These are phyloP conservation scores for Sebastes miniatus DNA, from an alignment of 2,797 vertebrate species.

Conservation along the genomic window DNA sequence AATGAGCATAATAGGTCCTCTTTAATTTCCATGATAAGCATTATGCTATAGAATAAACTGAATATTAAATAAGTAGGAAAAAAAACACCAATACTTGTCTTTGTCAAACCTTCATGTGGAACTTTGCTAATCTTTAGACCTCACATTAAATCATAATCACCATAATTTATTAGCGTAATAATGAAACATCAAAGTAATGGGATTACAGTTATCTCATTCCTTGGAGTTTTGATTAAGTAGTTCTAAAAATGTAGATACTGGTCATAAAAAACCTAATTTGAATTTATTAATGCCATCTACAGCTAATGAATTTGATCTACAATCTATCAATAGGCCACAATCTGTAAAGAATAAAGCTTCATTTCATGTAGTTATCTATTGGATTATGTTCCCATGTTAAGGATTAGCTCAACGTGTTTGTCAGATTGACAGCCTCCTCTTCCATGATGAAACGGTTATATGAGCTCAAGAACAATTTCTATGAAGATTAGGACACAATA, in stretches of 20 bases:
- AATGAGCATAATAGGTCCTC: no score
- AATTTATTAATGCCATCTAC: neutral
- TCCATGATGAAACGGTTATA: neutral
- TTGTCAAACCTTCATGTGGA: neutral
- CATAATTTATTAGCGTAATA: conserved; percentile 18
- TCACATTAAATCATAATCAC: conserved; percentile 29
- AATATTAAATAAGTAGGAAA: neutral
- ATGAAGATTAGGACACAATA: neutral
- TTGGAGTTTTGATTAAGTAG: neutral
- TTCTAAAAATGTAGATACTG: neutral
- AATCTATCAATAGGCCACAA: neutral
- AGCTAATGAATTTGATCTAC: neutral
- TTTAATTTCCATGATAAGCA: neutral
- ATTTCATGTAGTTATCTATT: neutral
- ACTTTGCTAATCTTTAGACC: conserved; percentile 16
- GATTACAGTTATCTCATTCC: conserved; percentile 17
- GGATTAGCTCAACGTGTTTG: neutral
- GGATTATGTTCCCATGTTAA: neutral
- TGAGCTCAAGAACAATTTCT: conserved; percentile 1
- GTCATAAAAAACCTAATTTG: neutral
- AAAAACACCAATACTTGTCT: neutral
- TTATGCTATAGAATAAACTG: neutral
- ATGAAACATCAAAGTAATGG: conserved; percentile 39
- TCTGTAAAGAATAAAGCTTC: neutral
- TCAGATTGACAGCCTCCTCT: neutral